Base-by-base conservation (phyloP, 1,140 invertebrate genomes). In the Steinernema feltiae region DNA sequence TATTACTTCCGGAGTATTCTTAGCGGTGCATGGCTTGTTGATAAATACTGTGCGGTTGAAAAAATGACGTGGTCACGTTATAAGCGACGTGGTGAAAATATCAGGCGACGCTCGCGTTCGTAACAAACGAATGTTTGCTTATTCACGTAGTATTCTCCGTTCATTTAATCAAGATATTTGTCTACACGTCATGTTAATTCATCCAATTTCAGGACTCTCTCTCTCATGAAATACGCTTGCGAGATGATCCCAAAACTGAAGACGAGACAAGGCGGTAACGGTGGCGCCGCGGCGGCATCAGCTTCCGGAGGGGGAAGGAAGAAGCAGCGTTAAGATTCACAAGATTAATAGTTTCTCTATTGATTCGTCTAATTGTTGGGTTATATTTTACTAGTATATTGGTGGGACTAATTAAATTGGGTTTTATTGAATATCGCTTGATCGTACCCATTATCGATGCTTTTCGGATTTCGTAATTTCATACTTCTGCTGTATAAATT, bases 191-290 rank as follows among this genome's bases (percentile, higher is more conserved):
- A 63, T 63, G 12, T 1, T 73, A 75, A 18, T 75, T 24, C 17
- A 15, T 46, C 35, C 1, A 29, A 48, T 71, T 78, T 81, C 32
- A 90, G 91, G 93, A 79, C 91, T 93, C 81, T 91, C 92, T n/a
- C n/a, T 71, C 80, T 97, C 0, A 89, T 95, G 87, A 82, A 90
- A 24, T 91, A 93, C 87, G 86, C 94, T 48, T 92, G 91, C 46
- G 90, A 92, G 77, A 93, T 91, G 83, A 97, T 98, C 85, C 94
- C 94, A 0, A 95, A 96, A 87, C 87, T 97, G 69, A 98, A 97
- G 87, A 91, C 91, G 2, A 81, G 88, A 21, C 82, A 84, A 72
- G 73, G 73, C 7, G 77, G 77, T n/a, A 74, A 70, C 74, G 41
- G 69, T 3, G 63, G 72, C 18, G 46, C 32, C 31, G 18, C 70